phyloP scores from a whole-genome alignment of 2,113 vertebrate species.

The Pandion haliaetus region DNA sequence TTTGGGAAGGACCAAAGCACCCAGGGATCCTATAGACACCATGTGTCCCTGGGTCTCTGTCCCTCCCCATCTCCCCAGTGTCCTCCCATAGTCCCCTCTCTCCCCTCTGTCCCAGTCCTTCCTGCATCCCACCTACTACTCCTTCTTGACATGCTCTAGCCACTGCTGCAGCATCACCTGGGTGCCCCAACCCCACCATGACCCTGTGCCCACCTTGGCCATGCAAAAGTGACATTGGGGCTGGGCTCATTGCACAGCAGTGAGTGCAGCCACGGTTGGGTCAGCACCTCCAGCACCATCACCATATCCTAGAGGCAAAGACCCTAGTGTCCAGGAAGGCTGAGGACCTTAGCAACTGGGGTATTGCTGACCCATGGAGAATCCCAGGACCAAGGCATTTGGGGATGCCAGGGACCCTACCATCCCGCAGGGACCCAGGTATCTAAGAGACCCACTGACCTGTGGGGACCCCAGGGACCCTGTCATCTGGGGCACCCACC shows the following conservation, averaged over 20 bases:
- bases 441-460: background rate
- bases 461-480: background rate
- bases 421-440: background rate
- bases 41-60: background rate
- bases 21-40: background rate
- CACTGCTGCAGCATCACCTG: background rate
- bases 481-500: background rate
- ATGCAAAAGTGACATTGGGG: accelerated
- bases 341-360: background rate
- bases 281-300: background rate
- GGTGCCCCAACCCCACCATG: background rate
- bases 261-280: background rate
- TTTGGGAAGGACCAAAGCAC: background rate
- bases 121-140: background rate
- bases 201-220: background rate
- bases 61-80: background rate
- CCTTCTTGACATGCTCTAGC: background rate
- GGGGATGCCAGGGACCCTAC: background rate
- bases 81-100: background rate
- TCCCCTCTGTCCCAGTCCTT: background rate
- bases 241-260: background rate
- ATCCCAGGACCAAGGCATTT: background rate
- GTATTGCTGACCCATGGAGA: background rate
- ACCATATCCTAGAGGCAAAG: background rate
- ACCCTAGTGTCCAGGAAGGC: background rate